These are phyloP conservation scores for Belgica antarctica DNA, from an alignment of 2,888 invertebrate genomes.

Conservation along the genomic window DNA sequence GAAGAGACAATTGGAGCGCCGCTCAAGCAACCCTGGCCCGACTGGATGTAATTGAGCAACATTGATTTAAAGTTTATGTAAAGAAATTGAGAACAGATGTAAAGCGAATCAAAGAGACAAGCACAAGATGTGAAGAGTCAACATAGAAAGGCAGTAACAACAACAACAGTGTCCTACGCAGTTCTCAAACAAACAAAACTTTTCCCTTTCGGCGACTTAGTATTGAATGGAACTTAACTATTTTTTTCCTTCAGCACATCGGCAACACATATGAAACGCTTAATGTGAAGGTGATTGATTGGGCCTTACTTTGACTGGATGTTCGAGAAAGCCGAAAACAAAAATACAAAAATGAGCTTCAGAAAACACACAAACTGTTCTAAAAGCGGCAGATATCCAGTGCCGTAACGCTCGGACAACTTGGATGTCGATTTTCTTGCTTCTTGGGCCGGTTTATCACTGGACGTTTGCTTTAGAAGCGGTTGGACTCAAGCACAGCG, in stretches of 20 bases:
- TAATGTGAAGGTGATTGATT: slow-evolving; percentile 21
- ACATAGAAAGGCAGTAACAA: background rate
- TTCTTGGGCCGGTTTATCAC: background rate
- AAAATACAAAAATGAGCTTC: background rate
- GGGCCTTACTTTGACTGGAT: background rate
- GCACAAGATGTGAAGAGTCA: background rate
- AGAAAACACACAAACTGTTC: background rate
- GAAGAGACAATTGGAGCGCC: too few species aligned
- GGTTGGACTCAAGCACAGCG: background rate
- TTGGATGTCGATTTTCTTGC: too few species aligned
- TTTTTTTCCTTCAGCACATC: slow-evolving; percentile 40
- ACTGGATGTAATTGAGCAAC: too few species aligned
- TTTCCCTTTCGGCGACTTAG: too few species aligned
- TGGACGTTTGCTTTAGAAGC: background rate
- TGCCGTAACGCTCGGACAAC: background rate
- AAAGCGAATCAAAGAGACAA: background rate
- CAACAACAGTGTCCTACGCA: slow-evolving; percentile 3
- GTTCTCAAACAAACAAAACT: background rate
- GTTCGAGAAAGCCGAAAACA: slow-evolving; percentile 9
- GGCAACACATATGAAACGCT: slow-evolving; percentile 19
- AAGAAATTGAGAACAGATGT: background rate
- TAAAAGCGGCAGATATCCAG: background rate
- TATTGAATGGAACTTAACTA: slow-evolving; percentile 38
- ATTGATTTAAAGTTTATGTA: background rate
- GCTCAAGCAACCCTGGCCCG: too few species aligned